A percentile compares a stretch with the other conserved stretches of the same genome.
phyloP scores from a whole-genome alignment of 2,888 invertebrate species.

The Drosophila demipolita region DNA sequence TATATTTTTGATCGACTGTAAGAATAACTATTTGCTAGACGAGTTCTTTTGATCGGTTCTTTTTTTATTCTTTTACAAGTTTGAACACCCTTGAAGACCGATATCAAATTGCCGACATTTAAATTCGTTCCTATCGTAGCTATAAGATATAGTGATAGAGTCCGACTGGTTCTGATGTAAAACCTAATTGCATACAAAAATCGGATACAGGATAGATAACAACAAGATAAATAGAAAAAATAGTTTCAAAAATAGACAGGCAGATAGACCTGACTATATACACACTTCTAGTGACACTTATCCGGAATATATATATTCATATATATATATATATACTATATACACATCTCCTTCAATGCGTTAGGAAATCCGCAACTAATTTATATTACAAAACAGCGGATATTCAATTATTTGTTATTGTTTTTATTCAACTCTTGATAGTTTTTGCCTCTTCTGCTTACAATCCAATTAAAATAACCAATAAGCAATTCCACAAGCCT shows the following conservation, averaged over 20 bases:
- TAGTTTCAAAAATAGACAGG: neutral
- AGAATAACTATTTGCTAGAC: no score
- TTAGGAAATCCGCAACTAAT: neutral
- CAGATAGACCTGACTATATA: neutral
- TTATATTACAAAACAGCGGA: neutral
- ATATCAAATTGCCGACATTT: no score
- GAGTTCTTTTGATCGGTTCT: no score
- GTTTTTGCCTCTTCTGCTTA: neutral
- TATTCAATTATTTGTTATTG: neutral
- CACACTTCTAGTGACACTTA: neutral
- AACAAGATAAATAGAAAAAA: neutral
- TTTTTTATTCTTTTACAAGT: no score
- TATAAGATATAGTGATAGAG: neutral
- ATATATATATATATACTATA: neutral
- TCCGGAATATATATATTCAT: neutral
- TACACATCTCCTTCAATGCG: neutral
- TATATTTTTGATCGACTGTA: no score
- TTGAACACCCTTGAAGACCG: no score
- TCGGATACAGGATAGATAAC: neutral
- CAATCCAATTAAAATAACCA: neutral
- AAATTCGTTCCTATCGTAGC: neutral
- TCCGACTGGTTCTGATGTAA: no score
- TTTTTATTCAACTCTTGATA: neutral
- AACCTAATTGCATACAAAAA: neutral
- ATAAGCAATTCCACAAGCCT: neutral